Base-by-base conservation (phyloP, 2,797 vertebrate genomes). In the Cephalopachus bancanus region DNA sequence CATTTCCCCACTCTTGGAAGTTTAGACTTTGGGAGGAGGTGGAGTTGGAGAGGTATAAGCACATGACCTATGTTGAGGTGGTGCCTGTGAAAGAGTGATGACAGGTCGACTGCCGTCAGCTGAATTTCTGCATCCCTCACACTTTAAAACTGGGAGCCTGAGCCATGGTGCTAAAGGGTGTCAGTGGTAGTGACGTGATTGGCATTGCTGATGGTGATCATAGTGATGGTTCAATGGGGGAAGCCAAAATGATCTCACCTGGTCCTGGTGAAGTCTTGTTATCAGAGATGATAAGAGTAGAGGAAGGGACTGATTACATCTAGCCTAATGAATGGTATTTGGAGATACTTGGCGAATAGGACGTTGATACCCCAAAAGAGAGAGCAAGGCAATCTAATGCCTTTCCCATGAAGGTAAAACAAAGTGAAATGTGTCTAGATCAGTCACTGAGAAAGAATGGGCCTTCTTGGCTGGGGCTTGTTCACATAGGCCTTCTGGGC, bases 371-470 rank as follows among this genome's bases (percentile, higher is more conserved):
- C 60, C 22, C 1, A 26, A 33, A 79, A 90, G 49, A 91, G 22
- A 96, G 30, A 55, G 0, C 2, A 57, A 90, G 62, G 64, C 19
- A 92, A 72, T 53, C 57, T 19, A 85, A 6, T 67, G 55, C 24
- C 57, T 72, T 93, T 60, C 22, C 57, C 26, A 30, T 49, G 74
- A 84, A 93, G 12, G 12, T n/a, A 89, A 87, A 96, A 79, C 20
- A 55, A 72, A 81, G 16, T 55, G 8, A 12, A 89, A 44, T 44
- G 17, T 15, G 7, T 62, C 19, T 75, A 59, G 65, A 33, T 6
- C 14, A 87, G 26, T 12, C 24, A 15, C 10, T 22, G 14, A 7
- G 80, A 49, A 89, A 26, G n/a, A 60, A 64, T 9, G 17, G 57
- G 49, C 53, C 51, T 71, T 79, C 0, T 44, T 59, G 11, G 51